phyloP scores from a whole-genome alignment of 2,797 vertebrate genomes.

The Darevskia mixta region DNA sequence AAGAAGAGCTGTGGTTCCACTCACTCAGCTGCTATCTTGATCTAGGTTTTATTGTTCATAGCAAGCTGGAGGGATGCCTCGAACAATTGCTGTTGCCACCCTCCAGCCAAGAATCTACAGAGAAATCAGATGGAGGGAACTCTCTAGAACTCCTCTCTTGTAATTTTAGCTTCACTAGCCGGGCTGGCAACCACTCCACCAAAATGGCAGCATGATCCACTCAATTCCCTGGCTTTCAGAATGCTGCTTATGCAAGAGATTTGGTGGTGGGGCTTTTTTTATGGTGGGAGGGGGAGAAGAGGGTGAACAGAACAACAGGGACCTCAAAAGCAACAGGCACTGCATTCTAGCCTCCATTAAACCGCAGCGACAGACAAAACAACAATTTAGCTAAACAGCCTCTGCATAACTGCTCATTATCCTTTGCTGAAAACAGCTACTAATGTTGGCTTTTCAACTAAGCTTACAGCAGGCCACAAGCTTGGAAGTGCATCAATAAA shows the following conservation, averaged over 20 bases:
- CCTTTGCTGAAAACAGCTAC: conserved; percentile 40
- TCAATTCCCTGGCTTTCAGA: no score
- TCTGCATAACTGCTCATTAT: conserved; percentile 35
- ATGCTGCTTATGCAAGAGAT: background rate
- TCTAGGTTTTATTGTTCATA: background rate
- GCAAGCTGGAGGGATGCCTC: conserved; percentile 15
- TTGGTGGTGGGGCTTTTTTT: background rate
- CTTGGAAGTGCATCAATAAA: background rate
- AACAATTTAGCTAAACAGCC: conserved; percentile 38
- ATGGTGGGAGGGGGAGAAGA: background rate
- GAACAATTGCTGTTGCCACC: background rate
- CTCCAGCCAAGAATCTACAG: background rate
- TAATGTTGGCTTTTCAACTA: background rate
- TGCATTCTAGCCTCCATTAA: conserved; percentile 12
- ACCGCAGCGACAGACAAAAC: conserved; percentile 45
- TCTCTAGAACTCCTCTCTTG: background rate
- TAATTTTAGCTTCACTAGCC: background rate
- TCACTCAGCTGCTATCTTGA: conserved; percentile 29
- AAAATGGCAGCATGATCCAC: background rate
- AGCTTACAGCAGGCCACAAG: conserved; percentile 27
- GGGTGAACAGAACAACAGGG: background rate
- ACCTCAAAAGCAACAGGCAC: conserved; percentile 28
- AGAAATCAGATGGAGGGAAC: background rate
- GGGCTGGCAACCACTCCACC: background rate
- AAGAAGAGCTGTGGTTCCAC: background rate